Base-by-base conservation (phyloP, 2,797 vertebrate genomes). In the Characodon lateralis region DNA sequence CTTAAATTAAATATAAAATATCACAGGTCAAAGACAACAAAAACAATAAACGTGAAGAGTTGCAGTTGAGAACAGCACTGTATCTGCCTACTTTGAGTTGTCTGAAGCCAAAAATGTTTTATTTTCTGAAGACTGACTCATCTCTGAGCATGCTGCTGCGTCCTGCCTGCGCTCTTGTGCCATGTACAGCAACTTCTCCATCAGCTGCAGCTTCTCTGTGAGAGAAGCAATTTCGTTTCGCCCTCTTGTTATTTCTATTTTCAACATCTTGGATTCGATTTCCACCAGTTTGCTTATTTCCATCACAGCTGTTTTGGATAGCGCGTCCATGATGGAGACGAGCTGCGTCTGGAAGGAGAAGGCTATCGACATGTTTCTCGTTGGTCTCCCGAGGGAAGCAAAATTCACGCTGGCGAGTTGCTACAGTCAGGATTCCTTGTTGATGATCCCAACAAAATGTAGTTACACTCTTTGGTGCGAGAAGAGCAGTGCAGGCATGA, bases 241-340 rank as follows among this genome's bases (percentile, higher is more conserved):
- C 43, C 95, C 94, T 28, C 94, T 90, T 6, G 78, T 91, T 72
- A 96, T 93, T 85, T 96, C 95, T 56, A 95, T 92, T 81, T 91
- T 92, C 78, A 95, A 82, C 89, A 95, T 90, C 83, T 94, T 94
- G 56, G 93, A 94, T 82, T 96, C 94, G 48, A 94, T 94, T 63
- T 95, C 94, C 3, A 96, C 94, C 79, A 96, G 93, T 91, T 93
- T 95, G 86, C 94, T 90, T 73, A 96, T 96, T 90, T 96, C 95
- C 80, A 93, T 66, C 0, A 95, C 93, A 39, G 94, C 94, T 78
- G 95, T 89, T 87, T 94, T 94, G 82, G 92, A 91, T 24, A 96
- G 72, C 35, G 93, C 93, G 76, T 95, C 95, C 94, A 96, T 95
- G 83, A 96, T 92, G 84, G 93, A 93, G 73, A 91, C 90, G 77